Evolutionary conservation across 2,888 invertebrate species (phyloP).

Genomic region (Mactromeris polynyma): DNA sequence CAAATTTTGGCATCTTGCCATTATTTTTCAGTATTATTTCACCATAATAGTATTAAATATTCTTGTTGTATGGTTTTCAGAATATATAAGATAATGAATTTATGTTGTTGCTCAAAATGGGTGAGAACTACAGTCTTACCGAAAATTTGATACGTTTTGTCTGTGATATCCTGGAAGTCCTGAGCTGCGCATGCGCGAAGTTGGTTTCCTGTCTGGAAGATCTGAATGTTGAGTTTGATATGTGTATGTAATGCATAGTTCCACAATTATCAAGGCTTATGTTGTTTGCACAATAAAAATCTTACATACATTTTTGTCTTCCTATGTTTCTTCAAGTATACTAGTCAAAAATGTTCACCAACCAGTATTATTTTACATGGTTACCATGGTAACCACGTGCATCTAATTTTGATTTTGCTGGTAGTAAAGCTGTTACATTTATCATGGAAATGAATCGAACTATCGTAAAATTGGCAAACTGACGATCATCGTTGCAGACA

Average conservation of each 20-base stretch:
- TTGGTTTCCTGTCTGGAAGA: conserved; percentile 27
- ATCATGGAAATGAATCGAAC: no score
- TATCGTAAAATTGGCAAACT: no score
- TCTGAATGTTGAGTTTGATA: conserved; percentile 58
- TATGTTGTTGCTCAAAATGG: conserved; percentile 18
- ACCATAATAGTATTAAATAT: conserved; percentile 4
- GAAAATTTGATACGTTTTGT: conserved; percentile 14
- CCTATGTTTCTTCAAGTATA: no score
- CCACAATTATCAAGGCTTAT: conserved; percentile 73
- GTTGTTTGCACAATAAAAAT: conserved; percentile 78
- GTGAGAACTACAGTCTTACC: conserved; percentile 15
- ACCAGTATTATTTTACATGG: no score
- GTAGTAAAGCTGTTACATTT: no score
- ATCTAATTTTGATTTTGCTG: no score
- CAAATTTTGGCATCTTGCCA: conserved; percentile 9
- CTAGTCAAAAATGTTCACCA: no score
- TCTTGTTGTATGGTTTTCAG: background rate
- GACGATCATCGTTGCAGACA: no score
- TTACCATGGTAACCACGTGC: no score
- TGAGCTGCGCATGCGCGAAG: conserved; percentile 11
- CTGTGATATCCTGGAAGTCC: conserved; percentile 36
- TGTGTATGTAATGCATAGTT: conserved; percentile 58
- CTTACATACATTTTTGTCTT: conserved; percentile 1
- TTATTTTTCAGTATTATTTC: conserved; percentile 1
- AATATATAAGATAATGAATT: background rate